Conservation (phyloP, 2,113 vertebrate genomes). For the Pseudorasbora parva region DNA sequence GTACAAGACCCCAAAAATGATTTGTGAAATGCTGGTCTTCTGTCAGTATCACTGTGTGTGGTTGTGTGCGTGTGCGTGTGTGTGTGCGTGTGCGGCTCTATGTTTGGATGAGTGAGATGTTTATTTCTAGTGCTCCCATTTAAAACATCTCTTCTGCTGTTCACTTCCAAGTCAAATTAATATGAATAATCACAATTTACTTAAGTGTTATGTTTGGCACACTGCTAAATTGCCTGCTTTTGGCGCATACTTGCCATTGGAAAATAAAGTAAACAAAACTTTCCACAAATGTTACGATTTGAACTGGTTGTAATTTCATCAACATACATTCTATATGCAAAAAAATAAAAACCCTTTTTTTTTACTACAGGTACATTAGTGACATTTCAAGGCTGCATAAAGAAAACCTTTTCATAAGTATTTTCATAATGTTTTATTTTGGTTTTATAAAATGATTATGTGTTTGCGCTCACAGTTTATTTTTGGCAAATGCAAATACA, state of each 20-base stretch:
- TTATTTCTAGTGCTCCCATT: conserved; percentile 9
- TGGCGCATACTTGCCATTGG: neutral
- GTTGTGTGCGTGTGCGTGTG: neutral
- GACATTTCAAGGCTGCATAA: neutral
- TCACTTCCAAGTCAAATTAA: conserved; percentile 15
- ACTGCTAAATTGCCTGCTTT: conserved; percentile 13
- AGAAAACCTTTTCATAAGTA: neutral
- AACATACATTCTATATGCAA: no score
- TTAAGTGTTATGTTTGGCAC: conserved; percentile 12
- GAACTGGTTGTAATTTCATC: neutral
- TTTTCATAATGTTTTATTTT: no score
- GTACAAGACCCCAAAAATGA: neutral
- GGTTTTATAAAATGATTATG: no score
- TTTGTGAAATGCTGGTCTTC: neutral
- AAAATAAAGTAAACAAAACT: conserved; percentile 1
- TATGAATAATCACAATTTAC: conserved; percentile 24
- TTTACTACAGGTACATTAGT: neutral
- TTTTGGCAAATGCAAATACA: no score
- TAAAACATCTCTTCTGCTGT: neutral
- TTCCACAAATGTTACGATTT: neutral
- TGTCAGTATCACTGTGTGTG: neutral
- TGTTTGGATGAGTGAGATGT: neutral
- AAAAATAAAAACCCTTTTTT: no score
- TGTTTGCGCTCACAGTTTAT: no score
- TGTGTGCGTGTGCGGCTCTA: neutral